Conservation (phyloP, 1,140 invertebrate species). For the Eciton burchellii region DNA sequence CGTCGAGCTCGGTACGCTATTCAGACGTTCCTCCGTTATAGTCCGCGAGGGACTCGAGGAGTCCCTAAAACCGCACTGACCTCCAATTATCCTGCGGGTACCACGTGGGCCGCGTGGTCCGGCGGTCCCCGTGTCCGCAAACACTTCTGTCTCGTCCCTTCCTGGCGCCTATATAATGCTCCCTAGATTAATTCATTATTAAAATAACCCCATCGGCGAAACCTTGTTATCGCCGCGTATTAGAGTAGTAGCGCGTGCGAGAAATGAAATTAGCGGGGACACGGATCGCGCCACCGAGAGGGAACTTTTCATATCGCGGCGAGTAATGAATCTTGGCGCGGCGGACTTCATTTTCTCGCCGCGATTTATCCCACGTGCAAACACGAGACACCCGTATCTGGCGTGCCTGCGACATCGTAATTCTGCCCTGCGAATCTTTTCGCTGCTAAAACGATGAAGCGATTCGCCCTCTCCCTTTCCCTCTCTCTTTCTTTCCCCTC, state of each 20-base stretch:
- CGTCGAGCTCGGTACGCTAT: slow-evolving; percentile 61
- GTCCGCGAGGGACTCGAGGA: slow-evolving; percentile 64
- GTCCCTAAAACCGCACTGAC: slow-evolving; percentile 77
- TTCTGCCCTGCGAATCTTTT: neutral
- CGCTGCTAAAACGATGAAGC: neutral
- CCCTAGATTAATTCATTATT: slow-evolving; percentile 77
- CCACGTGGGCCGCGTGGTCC: slow-evolving; percentile 73
- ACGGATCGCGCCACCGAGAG: neutral
- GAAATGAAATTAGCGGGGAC: slow-evolving; percentile 59
- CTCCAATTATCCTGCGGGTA: slow-evolving; percentile 79
- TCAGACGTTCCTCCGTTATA: slow-evolving; percentile 64
- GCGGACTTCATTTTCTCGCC: neutral
- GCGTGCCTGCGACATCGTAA: neutral
- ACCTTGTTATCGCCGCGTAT: slow-evolving; percentile 64
- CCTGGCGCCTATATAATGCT: slow-evolving; percentile 56
- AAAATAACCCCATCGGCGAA: slow-evolving; percentile 69
- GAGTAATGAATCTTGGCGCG: neutral
- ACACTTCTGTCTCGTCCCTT: slow-evolving; percentile 64
- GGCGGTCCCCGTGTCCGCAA: slow-evolving; percentile 72
- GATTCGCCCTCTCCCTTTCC: neutral
- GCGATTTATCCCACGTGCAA: neutral
- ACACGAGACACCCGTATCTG: neutral
- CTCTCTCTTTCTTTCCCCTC: too few species aligned
- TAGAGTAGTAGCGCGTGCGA: slow-evolving; percentile 40
- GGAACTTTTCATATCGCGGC: neutral